These are phyloP conservation scores for Scophthalmus maximus DNA, from an alignment of 2,113 vertebrate genomes.

Conservation along the genomic window DNA sequence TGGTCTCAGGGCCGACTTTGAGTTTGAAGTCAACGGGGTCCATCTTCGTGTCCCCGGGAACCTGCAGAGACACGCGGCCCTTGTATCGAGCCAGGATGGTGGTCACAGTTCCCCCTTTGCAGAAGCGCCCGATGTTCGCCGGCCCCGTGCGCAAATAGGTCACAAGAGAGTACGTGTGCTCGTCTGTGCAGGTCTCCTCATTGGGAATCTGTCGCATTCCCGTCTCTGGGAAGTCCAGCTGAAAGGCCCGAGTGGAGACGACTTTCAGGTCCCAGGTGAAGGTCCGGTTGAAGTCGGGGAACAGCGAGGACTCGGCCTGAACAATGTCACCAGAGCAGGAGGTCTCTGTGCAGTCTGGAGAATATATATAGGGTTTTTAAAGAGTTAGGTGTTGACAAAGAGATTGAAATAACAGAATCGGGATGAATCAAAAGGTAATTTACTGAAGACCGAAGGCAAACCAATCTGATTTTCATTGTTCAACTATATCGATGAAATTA, in stretches of 20 bases:
- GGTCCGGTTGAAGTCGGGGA: conserved; percentile 87
- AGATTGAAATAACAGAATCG: no score
- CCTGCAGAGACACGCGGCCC: conserved; percentile 53
- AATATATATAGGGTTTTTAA: neutral
- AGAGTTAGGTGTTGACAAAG: neutral
- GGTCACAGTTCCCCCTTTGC: conserved; percentile 86
- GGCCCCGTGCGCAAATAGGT: conserved; percentile 65
- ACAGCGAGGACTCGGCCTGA: conserved; percentile 70
- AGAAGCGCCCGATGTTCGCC: conserved; percentile 87
- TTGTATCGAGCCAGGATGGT: conserved; percentile 78
- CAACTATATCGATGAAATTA: no score
- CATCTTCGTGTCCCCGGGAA: conserved; percentile 53
- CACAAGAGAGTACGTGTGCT: conserved; percentile 81
- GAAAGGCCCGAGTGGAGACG: conserved; percentile 73
- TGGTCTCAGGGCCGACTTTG: conserved; percentile 81
- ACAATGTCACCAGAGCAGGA: conserved; percentile 82
- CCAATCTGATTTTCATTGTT: no score
- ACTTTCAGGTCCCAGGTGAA: conserved; percentile 88
- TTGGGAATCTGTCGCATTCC: conserved; percentile 87
- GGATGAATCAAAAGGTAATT: no score
- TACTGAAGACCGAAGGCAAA: no score
- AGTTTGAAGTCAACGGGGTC: conserved; percentile 84
- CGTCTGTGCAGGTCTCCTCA: conserved; percentile 79
- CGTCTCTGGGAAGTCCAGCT: conserved; percentile 83
- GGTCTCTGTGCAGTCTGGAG: conserved; percentile 86